Percentiles rank a stretch among this genome's conserved stretches.
These are phyloP conservation scores for Lipophrys pholis DNA, from an alignment of 2,113 vertebrate species.

Conservation along the genomic window DNA sequence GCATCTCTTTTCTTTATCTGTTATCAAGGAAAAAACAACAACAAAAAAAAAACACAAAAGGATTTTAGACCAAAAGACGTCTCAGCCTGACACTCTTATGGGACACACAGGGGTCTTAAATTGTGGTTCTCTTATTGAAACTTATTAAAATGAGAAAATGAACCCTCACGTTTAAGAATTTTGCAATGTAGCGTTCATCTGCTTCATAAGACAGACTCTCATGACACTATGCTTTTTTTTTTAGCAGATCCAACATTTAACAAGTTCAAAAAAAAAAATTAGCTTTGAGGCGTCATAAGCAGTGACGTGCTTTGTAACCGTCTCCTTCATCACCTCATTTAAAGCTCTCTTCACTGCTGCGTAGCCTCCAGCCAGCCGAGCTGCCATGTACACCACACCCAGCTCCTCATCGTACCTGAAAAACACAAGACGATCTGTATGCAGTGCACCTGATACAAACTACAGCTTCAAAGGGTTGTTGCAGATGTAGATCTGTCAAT, in stretches of 20 bases:
- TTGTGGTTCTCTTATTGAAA: no score
- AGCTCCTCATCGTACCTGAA: slow-evolving; percentile 85
- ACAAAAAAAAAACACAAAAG: neutral
- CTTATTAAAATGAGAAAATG: no score
- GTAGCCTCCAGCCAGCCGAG: slow-evolving; percentile 88
- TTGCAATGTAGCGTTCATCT: no score
- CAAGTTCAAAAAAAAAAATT: no score
- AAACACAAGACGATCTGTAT: neutral
- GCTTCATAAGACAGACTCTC: no score
- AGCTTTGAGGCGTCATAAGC: no score
- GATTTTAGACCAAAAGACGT: neutral
- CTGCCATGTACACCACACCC: slow-evolving; percentile 86
- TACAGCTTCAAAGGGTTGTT: neutral
- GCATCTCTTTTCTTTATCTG: slow-evolving; percentile 87
- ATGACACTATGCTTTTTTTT: no score
- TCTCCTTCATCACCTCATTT: slow-evolving; percentile 83
- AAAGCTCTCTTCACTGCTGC: slow-evolving; percentile 87
- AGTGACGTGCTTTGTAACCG: no score
- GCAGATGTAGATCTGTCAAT: neutral
- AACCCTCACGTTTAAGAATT: no score
- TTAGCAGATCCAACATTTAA: no score
- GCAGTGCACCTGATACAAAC: rapidly evolving
- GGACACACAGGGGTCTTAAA: no score
- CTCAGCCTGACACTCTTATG: neutral
- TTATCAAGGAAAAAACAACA: neutral